Conservation (phyloP, 2,113 vertebrate genomes). For the Theristicus caerulescens region DNA sequence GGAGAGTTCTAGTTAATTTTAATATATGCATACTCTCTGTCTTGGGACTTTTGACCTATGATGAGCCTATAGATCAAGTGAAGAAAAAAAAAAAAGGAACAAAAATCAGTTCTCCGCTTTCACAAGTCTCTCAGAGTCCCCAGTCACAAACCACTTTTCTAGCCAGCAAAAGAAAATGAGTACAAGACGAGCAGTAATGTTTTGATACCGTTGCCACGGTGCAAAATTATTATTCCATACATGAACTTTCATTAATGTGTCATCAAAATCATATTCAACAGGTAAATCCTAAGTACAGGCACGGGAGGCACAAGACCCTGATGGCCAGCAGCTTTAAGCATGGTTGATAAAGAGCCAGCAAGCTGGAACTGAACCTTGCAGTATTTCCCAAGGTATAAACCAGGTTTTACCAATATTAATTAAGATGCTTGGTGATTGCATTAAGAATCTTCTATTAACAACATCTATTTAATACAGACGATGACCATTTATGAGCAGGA, state of each 20-base stretch:
- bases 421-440: background rate
- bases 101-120: background rate
- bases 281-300: background rate
- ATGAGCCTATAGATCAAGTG: background rate
- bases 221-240: constrained; percentile 10
- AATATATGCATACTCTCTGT: background rate
- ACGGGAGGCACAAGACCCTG: background rate
- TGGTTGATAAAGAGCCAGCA: background rate
- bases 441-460: constrained; percentile 27
- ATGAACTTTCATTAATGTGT: background rate
- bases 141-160: background rate
- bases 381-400: background rate
- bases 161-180: background rate
- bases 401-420: background rate
- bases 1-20: background rate
- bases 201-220: background rate
- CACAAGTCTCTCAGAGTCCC: background rate
- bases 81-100: background rate
- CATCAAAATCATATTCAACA: constrained; percentile 1
- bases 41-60: background rate
- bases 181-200: background rate
- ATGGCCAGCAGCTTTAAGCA: background rate
- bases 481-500: background rate
- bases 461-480: constrained; percentile 8
- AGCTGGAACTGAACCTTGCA: background rate